Base-by-base conservation (phyloP, 2,888 invertebrate species). In the Drosophila robusta region DNA sequence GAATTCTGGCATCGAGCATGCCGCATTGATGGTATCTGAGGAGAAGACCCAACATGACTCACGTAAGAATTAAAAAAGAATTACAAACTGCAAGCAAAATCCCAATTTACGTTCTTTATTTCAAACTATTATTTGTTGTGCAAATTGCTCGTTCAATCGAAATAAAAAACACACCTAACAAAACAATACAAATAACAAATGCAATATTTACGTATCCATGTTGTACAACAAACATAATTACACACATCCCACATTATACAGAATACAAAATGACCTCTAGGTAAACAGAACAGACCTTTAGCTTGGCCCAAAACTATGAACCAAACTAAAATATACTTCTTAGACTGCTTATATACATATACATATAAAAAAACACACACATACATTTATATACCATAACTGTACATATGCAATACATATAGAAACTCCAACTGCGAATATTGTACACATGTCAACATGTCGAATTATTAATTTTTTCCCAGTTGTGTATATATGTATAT, bases 1-100 rank as follows among this genome's bases (percentile, higher is more conserved):
- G 93, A 96, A 96, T 91, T 95, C 95, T 90, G 93, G 93, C 90
- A 94, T 95, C 92, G 95, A 96, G 93, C 95, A 95, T 93, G 95
- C 95, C 93, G 95, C 95, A 92, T 94, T 96, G 93, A 95, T 95
- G 93, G 94, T 95, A 93, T 94, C 95, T 90, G 95, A 95, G 93
- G 95, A 95, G 93, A 95, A 95, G 93, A 95, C 95, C 92, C 95
- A 95, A 93, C 95, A 95, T 93, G 95, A 96, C 93, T 95, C 95
- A 95, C 96, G 96, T 95, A 95, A 95, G 95, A 94, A 93, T 90
- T 46, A 32, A 57, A 74, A 47, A 60, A 71, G 50, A 51, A 36
- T 65, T 61, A 66, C 42, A 54, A 70, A 67, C 63, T 47, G 60
- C 63, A 58, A 72, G 70, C 49, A 61, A 72, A 78, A 78, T 54